These are phyloP conservation scores for Tylochromis polylepis DNA, from an alignment of 2,113 vertebrate species.

Conservation along the genomic window DNA sequence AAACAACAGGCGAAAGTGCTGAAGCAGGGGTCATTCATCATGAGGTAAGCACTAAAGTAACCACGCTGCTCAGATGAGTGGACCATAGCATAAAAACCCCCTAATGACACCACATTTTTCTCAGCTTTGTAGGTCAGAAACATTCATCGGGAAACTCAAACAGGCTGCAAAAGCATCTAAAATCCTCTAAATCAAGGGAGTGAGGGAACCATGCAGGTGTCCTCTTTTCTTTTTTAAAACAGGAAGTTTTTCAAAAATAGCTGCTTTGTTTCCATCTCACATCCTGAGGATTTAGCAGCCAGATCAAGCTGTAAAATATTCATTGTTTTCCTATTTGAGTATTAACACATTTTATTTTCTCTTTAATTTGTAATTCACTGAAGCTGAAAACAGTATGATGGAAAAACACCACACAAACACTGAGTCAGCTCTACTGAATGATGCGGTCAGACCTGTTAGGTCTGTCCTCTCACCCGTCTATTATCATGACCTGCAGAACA, in stretches of 20 bases:
- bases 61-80: constrained; percentile 47
- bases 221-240: constrained; percentile 13
- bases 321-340: not conserved
- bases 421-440: constrained; percentile 1
- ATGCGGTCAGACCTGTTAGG: constrained; percentile 44
- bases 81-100: constrained; percentile 21
- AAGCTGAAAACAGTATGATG: not conserved
- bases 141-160: not conserved
- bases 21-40: constrained; percentile 57
- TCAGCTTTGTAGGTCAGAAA: constrained; percentile 13
- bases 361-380: not conserved
- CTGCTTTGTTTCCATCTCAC: constrained; percentile 25
- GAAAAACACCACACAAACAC: not conserved
- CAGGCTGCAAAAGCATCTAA: not conserved
- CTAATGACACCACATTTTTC: constrained; percentile 47
- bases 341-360: not conserved
- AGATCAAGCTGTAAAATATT: not conserved
- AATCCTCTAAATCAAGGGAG: not conserved
- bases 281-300: constrained; percentile 17
- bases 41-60: constrained; percentile 65
- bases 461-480: constrained; percentile 7
- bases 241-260: constrained; percentile 50
- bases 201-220: constrained; percentile 30
- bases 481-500: not conserved
- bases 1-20: constrained; percentile 72